Evolutionary conservation across 2,113 vertebrate genomes (phyloP).

Genomic region (Sorex fumeus): DNA sequence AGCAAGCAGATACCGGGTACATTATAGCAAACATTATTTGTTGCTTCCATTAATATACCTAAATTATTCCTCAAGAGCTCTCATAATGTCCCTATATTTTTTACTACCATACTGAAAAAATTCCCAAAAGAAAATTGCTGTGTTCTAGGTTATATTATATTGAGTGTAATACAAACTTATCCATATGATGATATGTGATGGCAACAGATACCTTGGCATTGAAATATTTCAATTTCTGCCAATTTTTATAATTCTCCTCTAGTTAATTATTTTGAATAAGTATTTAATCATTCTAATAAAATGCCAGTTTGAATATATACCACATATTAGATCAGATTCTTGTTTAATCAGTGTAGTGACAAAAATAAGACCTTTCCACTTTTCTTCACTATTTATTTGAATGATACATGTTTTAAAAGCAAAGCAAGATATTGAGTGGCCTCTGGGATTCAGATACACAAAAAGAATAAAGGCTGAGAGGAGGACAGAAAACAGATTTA

Average conservation of each 20-base stretch:
- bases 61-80: neutral
- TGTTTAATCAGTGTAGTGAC: too few species aligned
- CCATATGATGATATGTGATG: neutral
- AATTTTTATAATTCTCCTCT: neutral
- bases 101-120: neutral
- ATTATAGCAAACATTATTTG: neutral
- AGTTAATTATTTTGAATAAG: neutral
- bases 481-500: neutral
- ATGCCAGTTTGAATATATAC: constrained; percentile 13
- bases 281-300: neutral
- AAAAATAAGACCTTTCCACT: neutral
- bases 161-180: neutral
- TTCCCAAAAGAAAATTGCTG: neutral
- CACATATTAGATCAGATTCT: neutral
- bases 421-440: neutral
- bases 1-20: neutral
- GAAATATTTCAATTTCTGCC: neutral
- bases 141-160: neutral
- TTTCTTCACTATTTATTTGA: neutral
- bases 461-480: neutral
- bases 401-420: neutral
- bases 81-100: neutral
- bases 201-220: neutral
- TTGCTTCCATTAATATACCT: constrained; percentile 11
- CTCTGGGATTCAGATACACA: neutral